A percentile compares a stretch with the other conserved stretches of the same genome.
phyloP scores from a whole-genome alignment of 2,888 invertebrate species.

The Drosophila merina region DNA sequence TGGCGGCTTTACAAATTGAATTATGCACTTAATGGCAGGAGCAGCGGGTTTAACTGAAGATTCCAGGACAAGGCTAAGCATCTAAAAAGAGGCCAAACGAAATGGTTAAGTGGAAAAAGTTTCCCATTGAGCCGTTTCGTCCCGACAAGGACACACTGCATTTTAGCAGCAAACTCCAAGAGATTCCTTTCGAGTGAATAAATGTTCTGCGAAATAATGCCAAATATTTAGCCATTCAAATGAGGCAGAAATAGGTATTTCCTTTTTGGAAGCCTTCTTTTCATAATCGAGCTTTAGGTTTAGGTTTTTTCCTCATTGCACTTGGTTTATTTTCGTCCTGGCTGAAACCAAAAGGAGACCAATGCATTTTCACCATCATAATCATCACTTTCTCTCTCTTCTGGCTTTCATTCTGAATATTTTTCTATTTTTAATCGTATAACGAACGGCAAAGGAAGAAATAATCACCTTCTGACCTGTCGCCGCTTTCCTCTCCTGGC shows the following conservation, averaged over 20 bases:
- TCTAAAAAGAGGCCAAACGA: conserved; percentile 19
- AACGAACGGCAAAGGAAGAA: conserved; percentile 12
- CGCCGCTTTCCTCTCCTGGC: neutral
- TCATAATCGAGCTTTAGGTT: neutral
- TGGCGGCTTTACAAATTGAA: conserved; percentile 63
- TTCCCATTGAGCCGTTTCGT: conserved; percentile 6
- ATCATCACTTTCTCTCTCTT: conserved; percentile 2
- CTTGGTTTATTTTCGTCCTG: neutral
- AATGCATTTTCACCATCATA: neutral
- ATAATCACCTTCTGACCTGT: conserved; percentile 19
- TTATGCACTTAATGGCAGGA: conserved; percentile 70
- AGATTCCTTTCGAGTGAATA: neutral
- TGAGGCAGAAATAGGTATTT: neutral
- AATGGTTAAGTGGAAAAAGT: conserved; percentile 35
- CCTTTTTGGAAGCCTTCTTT: neutral
- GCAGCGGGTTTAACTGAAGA: conserved; percentile 6
- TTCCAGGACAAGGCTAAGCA: conserved; percentile 32
- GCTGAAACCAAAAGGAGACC: no score
- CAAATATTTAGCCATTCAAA: neutral
- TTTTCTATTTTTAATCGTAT: conserved; percentile 24
- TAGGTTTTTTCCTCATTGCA: neutral
- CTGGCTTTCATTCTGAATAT: neutral
- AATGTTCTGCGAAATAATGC: conserved; percentile 1
- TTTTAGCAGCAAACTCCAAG: conserved; percentile 1
- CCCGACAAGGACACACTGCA: conserved; percentile 21